Percentiles rank a stretch among this genome's conserved stretches.
phyloP scores from a whole-genome alignment of 2,888 invertebrate species.

The Nymphalis polychloros region DNA sequence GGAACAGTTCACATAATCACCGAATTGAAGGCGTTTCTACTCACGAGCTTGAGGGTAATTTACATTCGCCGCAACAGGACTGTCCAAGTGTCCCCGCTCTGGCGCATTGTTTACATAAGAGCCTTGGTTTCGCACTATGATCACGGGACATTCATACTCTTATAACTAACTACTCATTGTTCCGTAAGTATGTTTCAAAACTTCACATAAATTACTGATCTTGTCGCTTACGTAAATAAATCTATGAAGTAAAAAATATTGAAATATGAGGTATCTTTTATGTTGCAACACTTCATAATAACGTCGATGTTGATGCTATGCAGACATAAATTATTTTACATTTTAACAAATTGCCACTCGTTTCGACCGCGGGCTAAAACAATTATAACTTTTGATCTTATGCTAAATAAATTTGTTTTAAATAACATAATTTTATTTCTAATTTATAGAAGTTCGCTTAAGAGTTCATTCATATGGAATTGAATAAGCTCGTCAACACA shows the following conservation, averaged over 20 bases:
- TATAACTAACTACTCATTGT: slow-evolving; percentile 49
- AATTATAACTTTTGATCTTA: slow-evolving; percentile 44
- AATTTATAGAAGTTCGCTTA: not conserved
- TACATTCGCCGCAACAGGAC: slow-evolving; percentile 55
- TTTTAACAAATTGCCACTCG: slow-evolving; percentile 24
- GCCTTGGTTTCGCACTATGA: slow-evolving; percentile 67
- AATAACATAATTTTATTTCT: not conserved
- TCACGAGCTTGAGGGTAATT: slow-evolving; percentile 63
- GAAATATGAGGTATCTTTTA: slow-evolving; percentile 9
- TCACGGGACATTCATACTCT: slow-evolving; percentile 59
- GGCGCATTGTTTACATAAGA: slow-evolving; percentile 65
- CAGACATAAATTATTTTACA: slow-evolving; percentile 27
- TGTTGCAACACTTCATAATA: slow-evolving; percentile 17
- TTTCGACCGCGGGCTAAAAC: slow-evolving; percentile 21
- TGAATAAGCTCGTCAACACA: slow-evolving; percentile 1
- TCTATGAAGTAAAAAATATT: slow-evolving; percentile 11
- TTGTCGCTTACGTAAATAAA: slow-evolving; percentile 17
- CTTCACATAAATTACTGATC: slow-evolving; percentile 8
- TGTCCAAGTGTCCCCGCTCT: slow-evolving; percentile 51
- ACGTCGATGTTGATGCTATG: slow-evolving; percentile 24
- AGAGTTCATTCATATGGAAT: slow-evolving; percentile 3
- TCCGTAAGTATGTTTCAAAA: slow-evolving; percentile 48
- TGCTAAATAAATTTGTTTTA: slow-evolving; percentile 12
- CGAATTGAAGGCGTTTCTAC: slow-evolving; percentile 64
- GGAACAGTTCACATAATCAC: slow-evolving; percentile 74